Percentiles rank a stretch among this genome's conserved stretches.
Conservation (phyloP, 2,888 invertebrate species). For the Lepidocyrtoides sp. region DNA sequence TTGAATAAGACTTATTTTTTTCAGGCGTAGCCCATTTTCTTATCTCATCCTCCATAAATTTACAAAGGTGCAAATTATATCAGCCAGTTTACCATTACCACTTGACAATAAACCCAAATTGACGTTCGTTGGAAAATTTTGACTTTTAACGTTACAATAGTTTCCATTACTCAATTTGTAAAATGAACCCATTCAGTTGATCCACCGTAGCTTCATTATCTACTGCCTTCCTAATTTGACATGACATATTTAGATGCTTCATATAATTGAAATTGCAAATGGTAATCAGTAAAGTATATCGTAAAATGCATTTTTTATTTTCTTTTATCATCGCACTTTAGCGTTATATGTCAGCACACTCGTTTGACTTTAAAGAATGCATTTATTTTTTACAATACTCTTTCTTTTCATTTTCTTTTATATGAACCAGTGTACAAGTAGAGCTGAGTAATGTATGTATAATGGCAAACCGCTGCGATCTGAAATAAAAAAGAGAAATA, state of each 20-base stretch:
- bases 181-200: no score
- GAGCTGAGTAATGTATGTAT: not conserved
- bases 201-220: not conserved
- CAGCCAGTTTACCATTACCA: not conserved
- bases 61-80: not conserved
- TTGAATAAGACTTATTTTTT: no score
- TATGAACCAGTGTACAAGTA: not conserved
- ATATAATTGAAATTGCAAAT: not conserved
- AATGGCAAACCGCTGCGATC: conserved; percentile 58
- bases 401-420: not conserved
- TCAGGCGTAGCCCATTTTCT: conserved; percentile 29
- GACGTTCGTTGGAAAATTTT: no score
- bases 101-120: not conserved
- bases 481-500: conserved; percentile 38
- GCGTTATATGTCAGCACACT: not conserved
- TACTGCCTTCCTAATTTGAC: conserved; percentile 26
- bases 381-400: not conserved
- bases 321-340: no score
- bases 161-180: no score
- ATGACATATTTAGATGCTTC: conserved; percentile 29
- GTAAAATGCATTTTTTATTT: not conserved
- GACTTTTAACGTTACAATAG: no score
- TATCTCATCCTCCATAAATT: not conserved
- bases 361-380: not conserved
- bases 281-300: not conserved